These are phyloP conservation scores for Drosophila peninsularis DNA, from an alignment of 2,888 invertebrate species.

Conservation along the genomic window DNA sequence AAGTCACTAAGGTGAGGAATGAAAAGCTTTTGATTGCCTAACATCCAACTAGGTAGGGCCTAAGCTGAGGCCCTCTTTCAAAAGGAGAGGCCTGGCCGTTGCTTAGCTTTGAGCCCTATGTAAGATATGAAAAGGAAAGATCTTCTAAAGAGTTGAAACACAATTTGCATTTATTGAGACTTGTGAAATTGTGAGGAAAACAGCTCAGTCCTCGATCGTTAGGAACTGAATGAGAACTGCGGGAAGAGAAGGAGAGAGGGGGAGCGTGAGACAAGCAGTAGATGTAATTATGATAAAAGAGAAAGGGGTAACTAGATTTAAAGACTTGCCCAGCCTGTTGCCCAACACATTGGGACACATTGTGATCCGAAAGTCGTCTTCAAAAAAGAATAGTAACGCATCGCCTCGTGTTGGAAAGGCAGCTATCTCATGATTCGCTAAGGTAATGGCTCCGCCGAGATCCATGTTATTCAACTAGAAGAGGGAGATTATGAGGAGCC, in stretches of 20 bases:
- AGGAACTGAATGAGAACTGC: slow-evolving; percentile 52
- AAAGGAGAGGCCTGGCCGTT: too few species aligned
- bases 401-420: slow-evolving; percentile 45
- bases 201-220: background rate
- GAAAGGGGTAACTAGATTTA: too few species aligned
- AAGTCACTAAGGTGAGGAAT: background rate
- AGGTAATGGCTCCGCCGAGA: slow-evolving; percentile 45
- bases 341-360: slow-evolving; percentile 54
- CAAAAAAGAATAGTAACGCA: slow-evolving; percentile 30
- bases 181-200: background rate
- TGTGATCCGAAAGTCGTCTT: slow-evolving; percentile 22
- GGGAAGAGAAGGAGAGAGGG: background rate
- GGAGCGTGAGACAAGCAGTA: background rate
- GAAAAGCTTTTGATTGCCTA: background rate
- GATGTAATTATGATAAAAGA: too few species aligned
- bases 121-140: too few species aligned
- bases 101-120: too few species aligned
- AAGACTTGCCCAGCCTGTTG: slow-evolving; percentile 43
- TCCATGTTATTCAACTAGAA: slow-evolving; percentile 40
- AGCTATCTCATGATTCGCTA: slow-evolving; percentile 8
- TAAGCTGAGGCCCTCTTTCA: too few species aligned
- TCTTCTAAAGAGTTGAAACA: background rate
- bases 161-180: background rate
- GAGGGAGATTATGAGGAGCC: background rate
- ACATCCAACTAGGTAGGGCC: too few species aligned